Evolutionary conservation across 30 jellyfish, hydroid and myxozoan genomes (phyloP), one percentile per base, ranked within the genome.

Genomic region (Hydractinia echinata): DNA sequence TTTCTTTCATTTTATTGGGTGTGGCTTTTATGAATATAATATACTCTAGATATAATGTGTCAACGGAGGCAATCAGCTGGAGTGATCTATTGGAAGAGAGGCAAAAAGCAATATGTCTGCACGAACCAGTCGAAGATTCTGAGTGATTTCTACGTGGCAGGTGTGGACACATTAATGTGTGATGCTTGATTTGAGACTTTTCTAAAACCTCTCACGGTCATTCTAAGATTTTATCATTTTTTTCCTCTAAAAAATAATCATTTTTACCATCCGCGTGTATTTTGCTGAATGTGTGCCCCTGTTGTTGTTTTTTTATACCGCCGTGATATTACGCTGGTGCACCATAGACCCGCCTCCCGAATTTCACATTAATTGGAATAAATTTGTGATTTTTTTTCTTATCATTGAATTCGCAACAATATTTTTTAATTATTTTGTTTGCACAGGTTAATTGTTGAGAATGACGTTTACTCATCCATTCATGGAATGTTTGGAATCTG

Each of bases 61-160:
- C 88, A 5, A 76, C 85, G 4, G 88, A 77, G 71, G 95, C 96
- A n/a, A 44, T 91, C 4, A 77, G 67, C 53, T 91, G 97, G 97
- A 83, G 89, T 70, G 88, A 85, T n/a, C 54, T 91, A 14, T 88
- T 62, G 10, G 83, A 54, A 44, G 66, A 73, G 18, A 18, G 56
- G 6, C 79, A 83, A 61, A 77, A 79, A 39, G n/a, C 71, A 78
- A 49, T 83, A 85, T n/a, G 15, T 67, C 14, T 91, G 97, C 79
- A 70, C 60, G 21, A 72, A 87, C 50, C 84, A 7, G 16, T 67
- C 1, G 84, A 80, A 20, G 91, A 79, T 50, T 54, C 86, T 30
- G 77, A 64, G n/a, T n/a, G 92, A 92, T 49, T 91, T 91, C 54
- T 85, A 85, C 73, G 86, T 91, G n/a, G 39, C 97, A 91, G 95